Evolutionary conservation across 2,797 vertebrate species (phyloP), one percentile per base, ranked within the genome.

Genomic region (Acanthiza pusilla): DNA sequence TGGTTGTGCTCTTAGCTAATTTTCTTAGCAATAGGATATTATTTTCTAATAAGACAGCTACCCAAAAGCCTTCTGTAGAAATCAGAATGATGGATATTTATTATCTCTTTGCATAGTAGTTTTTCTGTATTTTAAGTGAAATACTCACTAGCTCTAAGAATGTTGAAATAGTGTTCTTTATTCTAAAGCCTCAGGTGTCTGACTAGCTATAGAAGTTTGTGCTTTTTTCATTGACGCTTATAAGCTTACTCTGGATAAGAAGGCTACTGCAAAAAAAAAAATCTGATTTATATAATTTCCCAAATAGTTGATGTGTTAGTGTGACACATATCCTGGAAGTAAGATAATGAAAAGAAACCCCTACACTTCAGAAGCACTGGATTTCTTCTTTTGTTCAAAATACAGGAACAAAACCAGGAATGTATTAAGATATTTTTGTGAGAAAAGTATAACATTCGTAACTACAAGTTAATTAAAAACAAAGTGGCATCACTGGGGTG

Each of bases 21-120:
- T 96, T 96, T 73, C 76, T 78, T 92, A 95, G 65, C 57, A 78
- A 53, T 86, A 76, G 84, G 57, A 86, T 96, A 91, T 88, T 83
- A 70, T 94, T 96, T 95, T 97, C 79, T 94, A 81, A 76, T 73
- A 71, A 85, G 34, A 21, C 43, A 88, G n/a, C 58, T 84, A 88
- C 42, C 11, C 27, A 82, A 92, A 58, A 93, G 7, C 21, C 50
- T 91, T 94, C 38, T 61, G 65, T 79, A 85, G 91, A 93, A 95
- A 68, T 86, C 34, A 95, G 58, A 93, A 74, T 45, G 38, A 27
- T 82, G 47, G 19, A 27, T 93, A 67, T 90, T 72, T 91, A 4
- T 94, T 93, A 58, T 83, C 80, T 82, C 79, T 95, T 96, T 74
- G 78, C 25, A 23, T 53, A 77, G 16, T 68, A 91, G 55, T 36